A percentile compares a stretch with the other conserved stretches of the same genome.
Conservation (phyloP, 2,888 invertebrate genomes). For the Lasioglossum figueresi region DNA sequence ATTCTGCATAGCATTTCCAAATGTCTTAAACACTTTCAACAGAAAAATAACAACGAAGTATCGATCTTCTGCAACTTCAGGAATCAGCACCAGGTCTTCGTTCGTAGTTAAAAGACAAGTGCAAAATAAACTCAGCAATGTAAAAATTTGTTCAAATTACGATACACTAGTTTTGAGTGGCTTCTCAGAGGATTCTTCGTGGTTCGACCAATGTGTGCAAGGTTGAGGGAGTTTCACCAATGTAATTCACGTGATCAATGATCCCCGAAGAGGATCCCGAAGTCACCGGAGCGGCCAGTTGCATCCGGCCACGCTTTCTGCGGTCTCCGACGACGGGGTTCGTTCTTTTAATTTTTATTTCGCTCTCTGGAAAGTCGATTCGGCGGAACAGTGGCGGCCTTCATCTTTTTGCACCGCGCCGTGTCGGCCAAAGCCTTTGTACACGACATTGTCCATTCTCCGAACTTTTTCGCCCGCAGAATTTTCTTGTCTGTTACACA, state of each 20-base stretch:
- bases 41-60: not conserved
- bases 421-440: slow-evolving; percentile 24
- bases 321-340: slow-evolving; percentile 59
- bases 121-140: not conserved
- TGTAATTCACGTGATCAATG: slow-evolving; percentile 29
- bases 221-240: not conserved
- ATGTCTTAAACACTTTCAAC: not conserved
- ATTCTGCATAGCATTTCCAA: not conserved
- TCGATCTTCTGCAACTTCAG: not conserved
- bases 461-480: slow-evolving; percentile 21
- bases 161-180: not conserved
- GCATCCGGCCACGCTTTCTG: slow-evolving; percentile 82
- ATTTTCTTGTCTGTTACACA: slow-evolving; percentile 40
- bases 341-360: slow-evolving; percentile 26
- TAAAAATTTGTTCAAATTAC: not conserved
- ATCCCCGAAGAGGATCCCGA: slow-evolving; percentile 20
- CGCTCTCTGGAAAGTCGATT: slow-evolving; percentile 56
- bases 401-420: slow-evolving; percentile 44
- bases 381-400: slow-evolving; percentile 52
- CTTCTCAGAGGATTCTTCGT: not conserved
- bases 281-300: slow-evolving; percentile 75
- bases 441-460: slow-evolving; percentile 21
- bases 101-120: too few relatives aligned
- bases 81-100: not conserved
- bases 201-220: not conserved